Base-by-base conservation (phyloP, 2,797 vertebrate species). In the Fratercula arctica region DNA sequence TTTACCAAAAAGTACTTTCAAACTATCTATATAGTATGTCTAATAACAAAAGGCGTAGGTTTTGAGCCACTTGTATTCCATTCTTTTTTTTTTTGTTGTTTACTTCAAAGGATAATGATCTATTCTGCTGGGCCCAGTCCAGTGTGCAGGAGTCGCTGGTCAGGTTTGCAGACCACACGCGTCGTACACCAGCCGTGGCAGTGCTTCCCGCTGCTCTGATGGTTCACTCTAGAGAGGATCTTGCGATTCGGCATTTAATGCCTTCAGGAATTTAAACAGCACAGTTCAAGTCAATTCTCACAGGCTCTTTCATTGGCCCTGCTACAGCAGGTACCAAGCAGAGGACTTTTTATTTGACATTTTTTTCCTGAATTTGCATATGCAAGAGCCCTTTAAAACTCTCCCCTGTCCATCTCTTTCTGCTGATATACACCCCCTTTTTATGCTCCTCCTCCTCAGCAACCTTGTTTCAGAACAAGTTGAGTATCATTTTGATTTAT, bases 1-100 rank as follows among this genome's bases (percentile, higher is more conserved):
- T 98, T 97, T 97, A 91, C 91, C 87, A 93, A 92, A 93, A 96
- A 93, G 53, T 96, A 96, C 97, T 93, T 97, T 88, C 95, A 95
- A 93, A 39, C 87, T 96, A 31, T 95, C 96, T 96, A 78, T 96
- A 81, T 94, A 90, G 57, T 96, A 95, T 85, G 29, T 95, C 90
- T 97, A 90, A 96, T 70, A 94, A 72, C 59, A 72, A 84, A 95
- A 96, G 93, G 63, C 13, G 8, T 95, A 95, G 51, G 61, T 93
- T 97, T 96, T 68, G 81, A 97, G 91, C 87, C 74, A 88, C 61
- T 85, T 97, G 64, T 83, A 78, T 95, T 95, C 67, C 68, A 73
- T 94, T 94, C 63, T 18, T 54, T 54, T 92, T 67, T 90, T 88
- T 74, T 89, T 85, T 7, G 75, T 93, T 91, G 64, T 56, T 96